phyloP scores from a whole-genome alignment of 2,888 invertebrate genomes.

The Drosophila helvetica region DNA sequence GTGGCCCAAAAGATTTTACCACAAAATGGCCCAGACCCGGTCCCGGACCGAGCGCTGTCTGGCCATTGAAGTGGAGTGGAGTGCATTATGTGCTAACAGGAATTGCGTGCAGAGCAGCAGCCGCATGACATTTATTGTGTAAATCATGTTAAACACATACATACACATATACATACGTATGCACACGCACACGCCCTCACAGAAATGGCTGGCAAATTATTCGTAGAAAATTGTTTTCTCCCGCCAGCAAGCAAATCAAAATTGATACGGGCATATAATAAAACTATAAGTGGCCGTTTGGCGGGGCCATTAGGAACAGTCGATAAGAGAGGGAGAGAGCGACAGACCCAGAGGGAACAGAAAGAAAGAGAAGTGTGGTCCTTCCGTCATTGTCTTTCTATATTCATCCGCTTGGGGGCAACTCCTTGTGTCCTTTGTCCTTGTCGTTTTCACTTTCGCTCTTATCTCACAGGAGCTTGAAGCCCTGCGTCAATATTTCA shows the following conservation, averaged over 20 bases:
- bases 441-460: constrained; percentile 23
- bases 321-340: constrained; percentile 42
- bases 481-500: constrained; percentile 60
- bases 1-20: constrained; percentile 40
- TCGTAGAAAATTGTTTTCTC: constrained; percentile 62
- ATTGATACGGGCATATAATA: constrained; percentile 67
- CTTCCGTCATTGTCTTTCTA: constrained; percentile 36
- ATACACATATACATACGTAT: neutral
- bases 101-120: constrained; percentile 52
- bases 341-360: neutral
- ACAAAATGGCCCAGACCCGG: constrained; percentile 25
- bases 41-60: constrained; percentile 27
- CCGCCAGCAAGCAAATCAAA: constrained; percentile 60
- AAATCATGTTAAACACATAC: constrained; percentile 50
- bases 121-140: constrained; percentile 45
- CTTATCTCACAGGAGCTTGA: constrained; percentile 32
- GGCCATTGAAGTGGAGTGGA: constrained; percentile 13
- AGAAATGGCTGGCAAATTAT: constrained; percentile 58
- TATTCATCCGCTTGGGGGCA: constrained; percentile 49
- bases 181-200: constrained; percentile 35
- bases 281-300: constrained; percentile 76
- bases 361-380: constrained; percentile 11
- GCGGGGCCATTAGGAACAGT: constrained; percentile 65
- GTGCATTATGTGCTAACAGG: constrained; percentile 40
- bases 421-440: constrained; percentile 47